Base-by-base conservation (phyloP, 2,888 invertebrate species). In the Phymatocera aterrima region DNA sequence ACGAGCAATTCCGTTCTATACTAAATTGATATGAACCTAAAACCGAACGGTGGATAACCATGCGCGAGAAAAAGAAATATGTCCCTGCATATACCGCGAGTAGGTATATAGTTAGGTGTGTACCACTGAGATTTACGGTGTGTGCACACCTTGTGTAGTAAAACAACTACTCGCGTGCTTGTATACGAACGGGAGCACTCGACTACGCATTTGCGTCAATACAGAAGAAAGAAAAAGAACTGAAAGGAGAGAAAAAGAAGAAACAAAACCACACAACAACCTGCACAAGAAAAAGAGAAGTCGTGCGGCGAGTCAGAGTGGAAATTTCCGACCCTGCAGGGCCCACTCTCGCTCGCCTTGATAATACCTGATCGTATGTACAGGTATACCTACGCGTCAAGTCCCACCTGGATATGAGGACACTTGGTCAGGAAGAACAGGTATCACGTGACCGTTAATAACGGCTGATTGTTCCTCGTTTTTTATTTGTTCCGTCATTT, bases 261-360 rank as follows among this genome's bases (percentile, higher is more conserved):
- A 21, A 40, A 40, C 10, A 12, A 18, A 37, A 61, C 2, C 2
- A 4, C n/a, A 24, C 18, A 65, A 65, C 12, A 43, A 24, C 46
- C 24, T 6, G 0, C 1, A 6, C 5, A 68, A 28, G 15, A 72
- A 8, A 34, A 34, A 51, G 31, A 51, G 34, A 72, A 34, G 34
- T 21, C 48, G 51, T 34, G 51, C 34, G n/a, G 54, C 34, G 72
- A 72, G 72, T 34, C 72, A 37, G 34, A 72, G 72, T 54, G 72
- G 72, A 72, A 72, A 72, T n/a, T 72, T 72, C 72, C 70, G 43
- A 46, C 48, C 72, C 72, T 72, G 24, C 72, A 72, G 72, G 54
- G 72, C 21, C 34, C 72, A 72, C 51, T 72, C 72, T 72, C 72
- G 37, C 54, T 72, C 72, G 72, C 72, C 72, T 72, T 72, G 68